Base-by-base conservation (phyloP, 2,888 invertebrate genomes). In the Callinectes sapidus region DNA sequence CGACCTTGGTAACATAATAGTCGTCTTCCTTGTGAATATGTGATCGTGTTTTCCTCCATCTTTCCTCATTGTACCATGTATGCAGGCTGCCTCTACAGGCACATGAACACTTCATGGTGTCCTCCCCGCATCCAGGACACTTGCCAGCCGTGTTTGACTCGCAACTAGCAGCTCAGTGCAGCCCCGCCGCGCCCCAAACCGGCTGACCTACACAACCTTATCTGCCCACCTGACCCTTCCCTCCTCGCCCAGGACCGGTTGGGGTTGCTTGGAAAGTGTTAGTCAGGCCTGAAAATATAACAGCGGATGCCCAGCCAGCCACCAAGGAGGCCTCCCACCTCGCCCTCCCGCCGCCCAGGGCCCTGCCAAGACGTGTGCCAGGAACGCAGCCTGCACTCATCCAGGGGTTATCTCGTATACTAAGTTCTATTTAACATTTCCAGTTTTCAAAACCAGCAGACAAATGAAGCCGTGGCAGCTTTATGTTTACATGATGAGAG, bases 281-380 rank as follows among this genome's bases (percentile, higher is more conserved):
- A 81, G 81, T 81, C 81, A 81, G 81, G 81, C 32, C 81, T 81
- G 35, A 35, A 81, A 81, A 81, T 81, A 81, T 81, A 81, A 81
- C 35, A 81, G 81, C 28, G 81, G 81, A 32, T 81, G 81, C n/a
- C 18, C 81, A 81, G 18, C 35, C 14, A 23, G 32, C 81, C 81
- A 16, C 81, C 32, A n/a, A 35, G 35, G 81, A 10, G 16, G 81
- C 35, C 35, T 32, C 35, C 81, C 35, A 35, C 35, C 28, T 13
- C n/a, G 8, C 28, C 71, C 71, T 71, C 28, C 71, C 71, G 6
- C 71, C 71, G 6, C n/a, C 71, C 8, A 71, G 0, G 18, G 2
- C 61, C 61, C 5, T 71, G 71, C n/a, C 81, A 14, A 16, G 35
- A n/a, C 35, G 81, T 81, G 81, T 81, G 35, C 16, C 23, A 2